Percentiles rank a stretch among this genome's conserved stretches.
Conservation (phyloP, 2,797 vertebrate genomes). For the Coregonus sp. region DNA sequence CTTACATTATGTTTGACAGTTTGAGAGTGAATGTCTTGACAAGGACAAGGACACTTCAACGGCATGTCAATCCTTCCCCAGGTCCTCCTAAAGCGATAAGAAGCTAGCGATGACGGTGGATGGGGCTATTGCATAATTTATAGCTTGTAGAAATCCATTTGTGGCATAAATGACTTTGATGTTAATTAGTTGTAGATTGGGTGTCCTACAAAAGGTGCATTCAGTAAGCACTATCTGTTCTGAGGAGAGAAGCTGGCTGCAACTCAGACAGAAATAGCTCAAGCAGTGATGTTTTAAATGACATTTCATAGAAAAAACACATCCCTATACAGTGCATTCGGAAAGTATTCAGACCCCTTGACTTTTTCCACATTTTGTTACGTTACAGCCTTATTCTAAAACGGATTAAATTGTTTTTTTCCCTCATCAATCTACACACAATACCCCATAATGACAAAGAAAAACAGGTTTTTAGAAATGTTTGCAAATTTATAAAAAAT, state of each 20-base stretch:
- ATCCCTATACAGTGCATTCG: too few species aligned
- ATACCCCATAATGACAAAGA: too few species aligned
- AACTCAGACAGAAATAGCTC: conserved; percentile 26
- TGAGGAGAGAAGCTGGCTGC: conserved; percentile 27
- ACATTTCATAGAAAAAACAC: conserved; percentile 9
- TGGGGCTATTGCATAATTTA: conserved; percentile 66
- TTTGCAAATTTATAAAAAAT: neutral
- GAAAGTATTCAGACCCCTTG: too few species aligned
- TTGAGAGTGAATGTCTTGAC: conserved; percentile 46
- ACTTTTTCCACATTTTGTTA: too few species aligned
- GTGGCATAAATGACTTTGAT: conserved; percentile 68
- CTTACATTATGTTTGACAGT: conserved; percentile 36
- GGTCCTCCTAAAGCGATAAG: conserved; percentile 60
- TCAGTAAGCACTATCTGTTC: conserved; percentile 34
- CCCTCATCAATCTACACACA: too few species aligned
- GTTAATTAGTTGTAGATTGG: conserved; percentile 73
- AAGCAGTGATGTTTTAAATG: conserved; percentile 27
- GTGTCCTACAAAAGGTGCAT: conserved; percentile 63
- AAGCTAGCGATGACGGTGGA: conserved; percentile 35
- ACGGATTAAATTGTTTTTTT: too few species aligned
- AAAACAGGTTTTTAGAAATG: too few species aligned
- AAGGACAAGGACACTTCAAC: conserved; percentile 61
- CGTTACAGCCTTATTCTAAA: too few species aligned
- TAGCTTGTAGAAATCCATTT: conserved; percentile 66
- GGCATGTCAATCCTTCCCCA: conserved; percentile 56